phyloP scores from a whole-genome alignment of 1,140 invertebrate genomes.

The Lordiphosa mommai region DNA sequence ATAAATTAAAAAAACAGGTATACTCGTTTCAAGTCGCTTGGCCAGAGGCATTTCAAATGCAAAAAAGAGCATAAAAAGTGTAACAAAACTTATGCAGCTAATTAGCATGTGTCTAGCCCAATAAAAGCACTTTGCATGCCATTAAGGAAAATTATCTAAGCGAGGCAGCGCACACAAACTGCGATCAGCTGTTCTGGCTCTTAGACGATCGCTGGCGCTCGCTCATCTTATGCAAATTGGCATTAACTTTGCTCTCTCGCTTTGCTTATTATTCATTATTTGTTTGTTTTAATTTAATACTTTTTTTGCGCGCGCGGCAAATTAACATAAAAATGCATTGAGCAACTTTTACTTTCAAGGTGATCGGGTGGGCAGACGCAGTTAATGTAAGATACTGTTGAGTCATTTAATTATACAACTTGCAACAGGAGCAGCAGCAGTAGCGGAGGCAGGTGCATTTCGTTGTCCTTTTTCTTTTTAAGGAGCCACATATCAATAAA shows the following conservation, averaged over 20 bases:
- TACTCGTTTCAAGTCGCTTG: too few species aligned
- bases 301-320: conserved; percentile 64
- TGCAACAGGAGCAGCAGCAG: conserved; percentile 11
- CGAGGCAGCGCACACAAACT: conserved; percentile 20
- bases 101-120: conserved; percentile 62
- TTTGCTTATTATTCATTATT: conserved; percentile 73
- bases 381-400: conserved; percentile 28
- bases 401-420: conserved; percentile 39
- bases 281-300: conserved; percentile 78
- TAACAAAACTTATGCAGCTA: conserved; percentile 41
- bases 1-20: too few species aligned
- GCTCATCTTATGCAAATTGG: conserved; percentile 60
- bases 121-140: conserved; percentile 68
- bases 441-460: conserved; percentile 46
- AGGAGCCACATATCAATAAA: conserved; percentile 68
- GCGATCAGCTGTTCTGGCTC: conserved; percentile 42
- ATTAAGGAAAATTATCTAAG: conserved; percentile 67
- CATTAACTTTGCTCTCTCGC: conserved; percentile 32
- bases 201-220: conserved; percentile 6
- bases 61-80: conserved; percentile 33
- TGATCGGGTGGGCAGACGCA: conserved; percentile 32
- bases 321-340: conserved; percentile 73
- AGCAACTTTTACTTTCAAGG: conserved; percentile 73
- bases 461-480: conserved; percentile 30
- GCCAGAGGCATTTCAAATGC: not conserved